Base-by-base conservation (phyloP, 1,140 invertebrate genomes). In the Zophobas morio region DNA sequence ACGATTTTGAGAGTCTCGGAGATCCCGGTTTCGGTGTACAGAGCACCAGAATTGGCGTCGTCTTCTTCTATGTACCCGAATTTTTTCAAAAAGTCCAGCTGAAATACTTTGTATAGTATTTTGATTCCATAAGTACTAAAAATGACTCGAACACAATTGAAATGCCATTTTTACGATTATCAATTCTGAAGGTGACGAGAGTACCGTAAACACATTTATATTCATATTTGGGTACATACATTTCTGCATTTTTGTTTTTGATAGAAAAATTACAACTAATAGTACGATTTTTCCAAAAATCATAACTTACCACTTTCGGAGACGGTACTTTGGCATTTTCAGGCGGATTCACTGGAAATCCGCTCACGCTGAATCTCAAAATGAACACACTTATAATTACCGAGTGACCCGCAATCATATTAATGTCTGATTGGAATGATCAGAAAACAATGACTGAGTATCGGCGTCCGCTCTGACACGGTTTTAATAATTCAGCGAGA, bases 61-160 rank as follows among this genome's bases (percentile, higher is more conserved):
- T 82, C 87, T 1, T 79, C 83, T 8, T 86, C 81, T 33, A 92
- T 81, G 84, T 93, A 93, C 34, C 92, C 92, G 86, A 89, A 93
- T 75, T 86, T 87, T 80, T 88, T 88, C 87, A 93, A 88, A 81
- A 92, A 93, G 33, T 86, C 84, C 53, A 91, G 74, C 92, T 93
- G 75, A 47, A 86, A 83, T 74, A 20, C 20, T 20, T 20, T 20
- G 20, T 20, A 20, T 20, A 20, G 20, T 20, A 20, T 20, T 20
- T 20, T 20, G 20, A 20, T 20, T 20, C 20, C 20, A 20, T 20
- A 20, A 20, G 20, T 20, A 20, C 20, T 20, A 20, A 20, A 20
- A 20, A 20, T 20, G 20, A 0, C 20, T 20, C 20, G 20, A 20
- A 20, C 0, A 20, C 20, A 20, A 20, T 20, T 20, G 20, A 20